Base-by-base conservation (phyloP, 2,797 vertebrate genomes). In the Allobates femoralis region DNA sequence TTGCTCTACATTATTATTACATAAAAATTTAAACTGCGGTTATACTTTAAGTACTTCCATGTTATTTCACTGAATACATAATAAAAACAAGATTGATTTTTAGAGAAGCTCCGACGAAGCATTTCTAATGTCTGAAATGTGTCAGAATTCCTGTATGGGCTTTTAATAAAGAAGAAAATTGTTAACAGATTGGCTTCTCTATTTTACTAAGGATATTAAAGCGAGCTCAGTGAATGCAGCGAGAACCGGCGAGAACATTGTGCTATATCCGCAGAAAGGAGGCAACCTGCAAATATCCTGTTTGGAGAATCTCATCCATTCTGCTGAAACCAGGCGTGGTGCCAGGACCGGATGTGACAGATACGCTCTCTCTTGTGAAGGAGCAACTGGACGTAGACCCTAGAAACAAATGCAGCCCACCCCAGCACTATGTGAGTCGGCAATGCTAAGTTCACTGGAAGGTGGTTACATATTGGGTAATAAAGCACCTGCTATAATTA, bases 241-340 rank as follows among this genome's bases (percentile, higher is more conserved):
- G 32, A 14, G 23, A 28, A 10, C 30, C 30, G 5, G 67, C 34
- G 21, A 46, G 67, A 5, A 37, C 67, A 23, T 41, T n/a, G 67
- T 71, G 67, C 67, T 23, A n/a, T 41, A n/a, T 23, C 67, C 14
- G 67, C 30, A 34, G 66, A 69, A 32, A 69, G 66, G 34, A 71
- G 67, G 67, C 23, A 71, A 71, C n/a, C 34, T 71, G 67, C 34
- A 69, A 69, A 69, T 23, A 69, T 69, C 67, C 67, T 46, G 67
- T 46, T 71, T 46, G 14, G 11, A 71, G 67, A 21, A 71, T 71
- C 67, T 71, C 37, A 71, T 71, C 67, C 21, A 23, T 18, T 30
- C 32, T 69, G 32, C 66, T 21, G 66, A 69, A 23, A 69, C 21
- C 67, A n/a, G 67, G 32, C 67, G 4, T 0, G 34, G 34, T 15